Evolutionary conservation across 1,140 invertebrate species (phyloP).

Genomic region (Caenorhabditis tropicalis): DNA sequence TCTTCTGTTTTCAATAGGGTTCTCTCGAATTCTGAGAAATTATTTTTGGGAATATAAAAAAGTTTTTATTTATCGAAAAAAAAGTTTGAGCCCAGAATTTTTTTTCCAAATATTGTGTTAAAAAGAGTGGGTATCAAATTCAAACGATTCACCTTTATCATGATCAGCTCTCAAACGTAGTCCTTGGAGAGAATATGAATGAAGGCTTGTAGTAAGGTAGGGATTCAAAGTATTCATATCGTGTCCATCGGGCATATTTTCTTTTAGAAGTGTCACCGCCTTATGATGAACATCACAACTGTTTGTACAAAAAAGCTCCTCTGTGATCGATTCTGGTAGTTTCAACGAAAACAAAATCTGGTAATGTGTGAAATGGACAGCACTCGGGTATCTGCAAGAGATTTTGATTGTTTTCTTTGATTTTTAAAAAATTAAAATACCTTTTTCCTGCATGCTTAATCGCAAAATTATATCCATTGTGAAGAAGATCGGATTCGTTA

Average conservation of each 20-base stretch:
- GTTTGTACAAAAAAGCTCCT: slow-evolving; percentile 69
- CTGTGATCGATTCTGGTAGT: slow-evolving; percentile 60
- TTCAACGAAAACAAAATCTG: slow-evolving; percentile 62
- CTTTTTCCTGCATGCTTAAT: slow-evolving; percentile 68
- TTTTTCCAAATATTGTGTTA: neutral
- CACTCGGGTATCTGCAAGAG: slow-evolving; percentile 66
- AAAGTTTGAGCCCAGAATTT: too few relatives aligned
- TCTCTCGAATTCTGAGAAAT: slow-evolving; percentile 62
- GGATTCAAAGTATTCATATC: slow-evolving; percentile 62
- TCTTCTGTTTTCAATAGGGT: slow-evolving; percentile 65
- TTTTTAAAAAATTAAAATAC: slow-evolving; percentile 46
- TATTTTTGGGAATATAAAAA: too few relatives aligned
- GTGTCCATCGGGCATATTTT: slow-evolving; percentile 69
- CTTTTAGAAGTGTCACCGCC: slow-evolving; percentile 61
- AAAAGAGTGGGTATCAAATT: neutral
- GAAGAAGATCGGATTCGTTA: slow-evolving; percentile 68
- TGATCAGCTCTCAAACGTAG: slow-evolving; percentile 67
- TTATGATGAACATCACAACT: slow-evolving; percentile 60
- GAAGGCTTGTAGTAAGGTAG: slow-evolving; percentile 62
- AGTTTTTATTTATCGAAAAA: too few relatives aligned
- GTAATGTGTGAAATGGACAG: slow-evolving; percentile 69
- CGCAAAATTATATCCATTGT: slow-evolving; percentile 65
- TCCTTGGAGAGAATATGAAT: slow-evolving; percentile 68
- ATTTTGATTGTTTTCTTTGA: neutral
- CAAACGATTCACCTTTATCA: slow-evolving; percentile 63